Evolutionary conservation across 2,113 vertebrate genomes (phyloP).

Genomic region (Riparia riparia): DNA sequence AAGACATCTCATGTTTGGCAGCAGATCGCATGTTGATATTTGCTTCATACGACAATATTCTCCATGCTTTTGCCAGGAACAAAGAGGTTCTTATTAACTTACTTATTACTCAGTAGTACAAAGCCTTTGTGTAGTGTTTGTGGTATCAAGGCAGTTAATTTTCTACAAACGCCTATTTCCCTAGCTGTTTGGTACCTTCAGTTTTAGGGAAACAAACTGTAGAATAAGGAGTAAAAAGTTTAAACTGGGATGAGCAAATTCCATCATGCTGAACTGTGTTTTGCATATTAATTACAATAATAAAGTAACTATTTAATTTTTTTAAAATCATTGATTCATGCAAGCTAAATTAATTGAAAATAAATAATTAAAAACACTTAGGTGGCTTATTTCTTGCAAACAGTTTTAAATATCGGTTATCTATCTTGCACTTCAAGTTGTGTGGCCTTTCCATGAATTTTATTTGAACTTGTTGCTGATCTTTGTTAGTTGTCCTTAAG

Average conservation of each 20-base stretch:
- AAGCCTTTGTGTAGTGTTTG: not conserved
- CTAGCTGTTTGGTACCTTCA: not conserved
- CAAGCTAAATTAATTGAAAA: not conserved
- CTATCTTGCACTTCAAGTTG: not conserved
- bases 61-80: constrained; percentile 90
- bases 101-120: not conserved
- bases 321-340: fast-evolving
- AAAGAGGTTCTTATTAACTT: constrained; percentile 79
- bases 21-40: constrained; percentile 93
- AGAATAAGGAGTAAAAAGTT: not conserved
- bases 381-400: not conserved
- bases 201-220: not conserved
- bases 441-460: not conserved
- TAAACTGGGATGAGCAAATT: not conserved
- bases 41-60: constrained; percentile 80
- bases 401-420: not conserved
- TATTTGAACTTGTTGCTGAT: not conserved
- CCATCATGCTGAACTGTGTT: not conserved
- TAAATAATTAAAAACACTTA: not conserved
- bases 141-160: not conserved
- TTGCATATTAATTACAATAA: not conserved
- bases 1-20: constrained; percentile 89
- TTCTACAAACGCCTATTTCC: fast-evolving
- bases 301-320: not conserved
- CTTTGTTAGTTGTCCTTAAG: not conserved